These are phyloP conservation scores for Polydrusus pterygomalis DNA, from an alignment of 2,888 invertebrate species.

Conservation along the genomic window DNA sequence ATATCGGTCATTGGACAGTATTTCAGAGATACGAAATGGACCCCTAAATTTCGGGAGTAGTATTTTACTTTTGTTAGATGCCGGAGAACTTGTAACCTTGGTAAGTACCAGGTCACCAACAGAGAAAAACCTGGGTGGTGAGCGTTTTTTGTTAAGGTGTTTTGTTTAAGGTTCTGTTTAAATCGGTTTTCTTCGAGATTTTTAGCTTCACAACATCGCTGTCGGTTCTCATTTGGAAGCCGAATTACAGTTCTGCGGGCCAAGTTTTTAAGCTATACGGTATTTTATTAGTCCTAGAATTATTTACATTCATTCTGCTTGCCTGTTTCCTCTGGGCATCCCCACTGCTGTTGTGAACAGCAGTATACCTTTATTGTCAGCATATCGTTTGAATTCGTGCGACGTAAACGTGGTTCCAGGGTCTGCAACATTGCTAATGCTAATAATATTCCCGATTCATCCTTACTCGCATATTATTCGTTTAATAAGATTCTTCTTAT, in stretches of 20 bases:
- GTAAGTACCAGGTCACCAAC: constrained; percentile 49
- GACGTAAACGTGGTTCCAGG: no score
- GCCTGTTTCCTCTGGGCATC: no score
- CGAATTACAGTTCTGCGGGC: constrained; percentile 39
- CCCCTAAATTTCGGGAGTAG: constrained; percentile 47
- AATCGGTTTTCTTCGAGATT: constrained; percentile 38
- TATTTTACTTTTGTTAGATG: constrained; percentile 47
- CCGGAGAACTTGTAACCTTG: constrained; percentile 45
- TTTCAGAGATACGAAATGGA: constrained; percentile 40
- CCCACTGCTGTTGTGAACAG: no score
- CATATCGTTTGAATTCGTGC: no score
- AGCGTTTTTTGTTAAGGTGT: constrained; percentile 42
- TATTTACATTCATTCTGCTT: no score
- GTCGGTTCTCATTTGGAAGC: constrained; percentile 42
- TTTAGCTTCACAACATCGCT: constrained; percentile 33
- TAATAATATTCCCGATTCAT: no score
- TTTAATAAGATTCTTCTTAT: no score
- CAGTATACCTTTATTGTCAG: no score
- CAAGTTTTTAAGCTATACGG: no score
- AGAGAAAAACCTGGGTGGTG: constrained; percentile 31
- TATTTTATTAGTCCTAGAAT: no score
- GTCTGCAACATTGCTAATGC: no score
- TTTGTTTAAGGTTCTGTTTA: constrained; percentile 32
- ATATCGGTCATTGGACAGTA: constrained; percentile 49
- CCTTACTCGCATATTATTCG: no score